Conservation (phyloP, 64 coral and sea anemone species). For the Trachythela sp. region DNA sequence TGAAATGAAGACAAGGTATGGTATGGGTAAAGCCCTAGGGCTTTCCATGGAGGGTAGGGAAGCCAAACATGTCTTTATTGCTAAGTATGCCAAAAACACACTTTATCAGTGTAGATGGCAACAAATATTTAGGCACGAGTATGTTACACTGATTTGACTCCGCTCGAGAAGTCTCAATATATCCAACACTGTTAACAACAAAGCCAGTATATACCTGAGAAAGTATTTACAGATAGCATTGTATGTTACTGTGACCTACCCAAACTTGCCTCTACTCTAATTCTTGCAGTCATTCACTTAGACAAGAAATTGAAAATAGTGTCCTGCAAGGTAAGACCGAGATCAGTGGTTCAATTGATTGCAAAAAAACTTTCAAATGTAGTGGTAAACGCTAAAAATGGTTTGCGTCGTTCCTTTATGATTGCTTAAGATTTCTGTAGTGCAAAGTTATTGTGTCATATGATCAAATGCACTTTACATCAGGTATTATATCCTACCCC, state of each 20-base stretch:
- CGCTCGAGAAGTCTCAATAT: neutral
- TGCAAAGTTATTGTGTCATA: neutral
- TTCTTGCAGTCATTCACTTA: neutral
- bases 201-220: neutral
- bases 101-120: neutral
- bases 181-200: neutral
- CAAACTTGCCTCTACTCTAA: neutral
- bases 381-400: too few relatives aligned
- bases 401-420: too few relatives aligned
- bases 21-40: neutral
- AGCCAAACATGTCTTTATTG: slow-evolving; percentile 10
- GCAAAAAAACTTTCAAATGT: too few relatives aligned
- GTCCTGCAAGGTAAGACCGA: neutral
- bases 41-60: slow-evolving; percentile 3
- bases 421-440: too few relatives aligned
- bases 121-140: neutral
- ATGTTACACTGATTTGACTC: neutral
- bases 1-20: neutral
- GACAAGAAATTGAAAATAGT: neutral
- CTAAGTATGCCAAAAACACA: neutral
- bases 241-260: neutral
- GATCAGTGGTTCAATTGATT: too few relatives aligned
- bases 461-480: neutral
- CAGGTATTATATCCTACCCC: too few relatives aligned
- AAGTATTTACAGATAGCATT: neutral